Base-by-base conservation (phyloP, 2,888 invertebrate species). In the Nemoura dubitans region DNA sequence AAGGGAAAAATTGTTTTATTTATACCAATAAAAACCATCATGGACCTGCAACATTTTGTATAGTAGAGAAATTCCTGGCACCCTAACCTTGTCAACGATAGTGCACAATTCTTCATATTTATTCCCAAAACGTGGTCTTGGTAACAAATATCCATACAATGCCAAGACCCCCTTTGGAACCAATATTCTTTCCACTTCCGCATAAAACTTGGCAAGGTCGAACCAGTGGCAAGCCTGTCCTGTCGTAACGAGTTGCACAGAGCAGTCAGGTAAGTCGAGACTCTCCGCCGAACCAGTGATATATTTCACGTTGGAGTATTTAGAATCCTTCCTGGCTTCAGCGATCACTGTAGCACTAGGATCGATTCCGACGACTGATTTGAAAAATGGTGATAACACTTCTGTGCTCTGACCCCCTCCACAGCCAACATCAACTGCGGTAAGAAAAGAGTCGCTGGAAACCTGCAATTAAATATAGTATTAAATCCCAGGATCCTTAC, bases 351-450 rank as follows among this genome's bases (percentile, higher is more conserved):
- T 90, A 21, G 89, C 88, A 86, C 92, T 92, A 10, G 92, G 90
- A 89, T 93, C 93, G 28, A 91, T 89, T 6, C 93, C 93, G 29
- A 92, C 89, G 16, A 93, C 92, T 80, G 90, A 88, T 43, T 89
- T 89, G 88, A 93, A 93, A 88, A 91, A 90, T 0, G 90, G 90
- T 0, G 91, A 90, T 43, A 93, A 89, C 6, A 91, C 90, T n/a
- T 89, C 87, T 0, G 92, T 92, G 87, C 92, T 92, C 89, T 93
- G 93, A n/a, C 93, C 93, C 25, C 91, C 90, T 3, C 93, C 93
- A 89, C 93, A 93, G 0, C 92, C 93, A 21, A 93, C 91, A 89
- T 93, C 93, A 1, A 92, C 89, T 10, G 92, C 92, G 14, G 89
- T 85, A 0, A 89, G 78, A 29, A 88, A 85, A n/a, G 87, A 86